Evolutionary conservation across 2,888 invertebrate genomes (phyloP), one percentile per base, ranked within the genome.

Genomic region (Patella caerulea): DNA sequence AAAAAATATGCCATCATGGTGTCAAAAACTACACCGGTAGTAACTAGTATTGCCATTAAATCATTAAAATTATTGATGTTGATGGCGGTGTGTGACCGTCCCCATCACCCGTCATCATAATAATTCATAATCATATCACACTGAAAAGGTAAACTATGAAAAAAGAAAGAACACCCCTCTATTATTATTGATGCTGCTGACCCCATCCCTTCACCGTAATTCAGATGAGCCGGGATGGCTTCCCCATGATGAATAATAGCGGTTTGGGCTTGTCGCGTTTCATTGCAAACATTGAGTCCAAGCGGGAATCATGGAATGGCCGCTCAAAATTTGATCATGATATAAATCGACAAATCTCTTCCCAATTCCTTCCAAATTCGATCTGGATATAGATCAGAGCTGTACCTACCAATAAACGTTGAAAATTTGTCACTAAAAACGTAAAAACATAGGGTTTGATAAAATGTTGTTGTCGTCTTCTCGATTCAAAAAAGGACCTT

Each of bases 241-340:
- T 5, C 34, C 34, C 34, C 34, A 45, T 45, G 5, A 45, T 45
- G 34, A 45, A 3, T 17, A 14, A 65, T 24, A 65, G 65, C 65
- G 65, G 65, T 65, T 65, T 65, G 19, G 24, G 24, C 65, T 24
- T 65, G 65, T 65, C 65, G 65, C 65, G 19, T 24, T 65, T 19
- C 19, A 2, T 65, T 65, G 65, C 65, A 65, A 65, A 24, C 7
- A n/a, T 45, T 1, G 1, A 45, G 3, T 24, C 19, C 19, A 65
- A 65, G 65, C 65, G 65, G 65, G 65, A 65, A n/a, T n/a, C n/a
- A n/a, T n/a, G n/a, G n/a, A n/a, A 65, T 14, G 24, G 19, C 65
- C 65, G 65, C 19, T 19, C 19, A 65, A 65, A 65, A 24, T 45
- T 45, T 45, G 7, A 11, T 24, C 2, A 24, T 5, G 3, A 3